Conservation (phyloP, 2,888 invertebrate genomes). For the Ochropleura leucogaster region DNA sequence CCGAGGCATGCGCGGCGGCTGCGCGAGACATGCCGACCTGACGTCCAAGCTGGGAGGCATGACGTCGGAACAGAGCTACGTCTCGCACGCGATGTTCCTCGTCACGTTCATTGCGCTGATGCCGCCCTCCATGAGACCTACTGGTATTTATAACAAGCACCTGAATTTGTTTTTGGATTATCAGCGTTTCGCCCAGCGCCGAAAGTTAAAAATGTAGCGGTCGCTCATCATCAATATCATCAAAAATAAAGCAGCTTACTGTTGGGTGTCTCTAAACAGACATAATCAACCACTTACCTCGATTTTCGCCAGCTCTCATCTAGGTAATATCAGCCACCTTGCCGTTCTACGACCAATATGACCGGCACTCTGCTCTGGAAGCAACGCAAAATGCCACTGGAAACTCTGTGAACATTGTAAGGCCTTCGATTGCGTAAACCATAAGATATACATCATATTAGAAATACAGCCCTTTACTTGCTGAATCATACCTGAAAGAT, state of each 20-base stretch:
- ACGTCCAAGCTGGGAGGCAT: slow-evolving; percentile 77
- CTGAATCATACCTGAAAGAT: background rate
- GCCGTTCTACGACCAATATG: background rate
- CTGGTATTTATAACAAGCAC: slow-evolving; percentile 20
- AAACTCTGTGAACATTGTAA: background rate
- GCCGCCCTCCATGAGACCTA: slow-evolving; percentile 64
- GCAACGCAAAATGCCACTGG: background rate
- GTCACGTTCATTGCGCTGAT: slow-evolving; percentile 69
- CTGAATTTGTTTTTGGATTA: background rate
- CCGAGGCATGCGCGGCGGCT: slow-evolving; percentile 81
- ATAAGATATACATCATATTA: too few species aligned
- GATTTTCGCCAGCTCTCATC: background rate
- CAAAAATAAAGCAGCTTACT: background rate
- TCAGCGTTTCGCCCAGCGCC: background rate
- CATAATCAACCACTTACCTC: too few species aligned
- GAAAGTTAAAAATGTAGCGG: background rate
- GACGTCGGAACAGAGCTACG: slow-evolving; percentile 75
- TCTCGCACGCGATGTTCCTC: slow-evolving; percentile 75
- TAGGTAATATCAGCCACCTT: background rate
- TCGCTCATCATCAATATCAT: background rate
- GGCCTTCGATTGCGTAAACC: background rate
- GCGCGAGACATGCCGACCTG: slow-evolving; percentile 83
- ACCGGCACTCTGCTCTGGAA: background rate
- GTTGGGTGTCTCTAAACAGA: background rate
- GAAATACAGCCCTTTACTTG: background rate